Evolutionary conservation across 2,888 invertebrate genomes (phyloP), one percentile per base, ranked within the genome.

Genomic region (Hylaea fasciaria): DNA sequence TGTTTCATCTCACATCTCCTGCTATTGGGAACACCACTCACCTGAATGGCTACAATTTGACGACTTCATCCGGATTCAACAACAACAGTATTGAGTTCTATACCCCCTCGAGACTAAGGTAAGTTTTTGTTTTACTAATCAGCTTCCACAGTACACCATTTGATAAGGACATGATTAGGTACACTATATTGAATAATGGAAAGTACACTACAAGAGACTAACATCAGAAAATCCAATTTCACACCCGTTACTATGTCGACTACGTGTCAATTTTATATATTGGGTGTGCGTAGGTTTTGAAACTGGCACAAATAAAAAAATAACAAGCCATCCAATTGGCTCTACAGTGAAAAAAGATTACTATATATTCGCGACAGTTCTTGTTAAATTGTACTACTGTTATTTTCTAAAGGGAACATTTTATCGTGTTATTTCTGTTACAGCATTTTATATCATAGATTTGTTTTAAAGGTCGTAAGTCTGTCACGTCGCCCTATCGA

Each of bases 91-190:
- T 79, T 81, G 66, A 84, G 57, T 77, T 53, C 73, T 70, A 77
- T 81, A 61, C 67, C 81, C 81, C 81, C 87, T 91, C 82, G 91
- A 91, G 91, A 85, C 87, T 63, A 61, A 85, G 88, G 89, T 89
- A 85, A 83, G 68, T 85, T 71, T 69, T 60, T 76, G 74, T 70
- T 77, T 76, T 69, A 58, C 66, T 80, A 81, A 80, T 74, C 62
- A 64, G 68, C 62, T 62, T 62, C 68, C 58, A 69, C 54, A 51
- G 69, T 46, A 72, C 59, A 69, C 57, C 7, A 32, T 32, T 32
- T 32, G 32, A 32, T 32, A 32, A 32, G 32, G 32, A 32, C 32
- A 22, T 22, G 22, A 22, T 2, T 22, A 22, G 22, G 39, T 12
- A 40, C 40, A 40, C 40, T 14, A 5, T 39, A 39, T 39, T 10